phyloP scores from a whole-genome alignment of 2,113 vertebrate species.

The Siniperca knerii region DNA sequence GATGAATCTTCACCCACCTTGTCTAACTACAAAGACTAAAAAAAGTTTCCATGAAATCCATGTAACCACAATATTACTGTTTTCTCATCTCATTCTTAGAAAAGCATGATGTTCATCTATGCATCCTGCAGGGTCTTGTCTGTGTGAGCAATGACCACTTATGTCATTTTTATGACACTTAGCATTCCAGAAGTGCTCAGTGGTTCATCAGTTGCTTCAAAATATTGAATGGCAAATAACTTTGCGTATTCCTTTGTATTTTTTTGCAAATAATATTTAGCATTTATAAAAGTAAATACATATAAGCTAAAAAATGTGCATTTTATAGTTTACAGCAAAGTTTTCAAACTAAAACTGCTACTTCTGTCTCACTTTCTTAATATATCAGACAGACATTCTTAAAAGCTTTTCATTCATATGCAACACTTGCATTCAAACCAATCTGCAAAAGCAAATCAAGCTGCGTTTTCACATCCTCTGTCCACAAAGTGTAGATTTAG shows the following conservation, averaged over 20 bases:
- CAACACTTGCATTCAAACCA: not conserved
- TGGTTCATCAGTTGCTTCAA: not conserved
- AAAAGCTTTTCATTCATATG: not conserved
- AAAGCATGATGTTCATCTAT: not conserved
- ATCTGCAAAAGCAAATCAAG: conserved; percentile 11
- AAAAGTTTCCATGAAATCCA: not conserved
- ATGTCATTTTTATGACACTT: not conserved
- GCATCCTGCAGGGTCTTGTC: not conserved
- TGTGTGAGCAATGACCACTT: not conserved
- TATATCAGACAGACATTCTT: not conserved
- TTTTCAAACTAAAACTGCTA: too few species aligned
- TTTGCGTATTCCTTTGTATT: not conserved
- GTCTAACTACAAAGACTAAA: not conserved
- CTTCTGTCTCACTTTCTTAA: not conserved
- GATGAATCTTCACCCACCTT: not conserved
- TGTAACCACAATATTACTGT: not conserved
- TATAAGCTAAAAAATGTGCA: not conserved
- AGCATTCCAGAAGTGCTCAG: not conserved
- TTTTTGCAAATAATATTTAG: not conserved
- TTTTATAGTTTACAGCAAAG: not conserved
- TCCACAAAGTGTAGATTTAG: conserved; percentile 81
- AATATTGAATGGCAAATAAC: not conserved
- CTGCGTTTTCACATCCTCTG: conserved; percentile 35
- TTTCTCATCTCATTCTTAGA: not conserved
- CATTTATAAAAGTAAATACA: not conserved